Evolutionary conservation across 2,888 invertebrate genomes (phyloP).

Genomic region (Thera britannica): DNA sequence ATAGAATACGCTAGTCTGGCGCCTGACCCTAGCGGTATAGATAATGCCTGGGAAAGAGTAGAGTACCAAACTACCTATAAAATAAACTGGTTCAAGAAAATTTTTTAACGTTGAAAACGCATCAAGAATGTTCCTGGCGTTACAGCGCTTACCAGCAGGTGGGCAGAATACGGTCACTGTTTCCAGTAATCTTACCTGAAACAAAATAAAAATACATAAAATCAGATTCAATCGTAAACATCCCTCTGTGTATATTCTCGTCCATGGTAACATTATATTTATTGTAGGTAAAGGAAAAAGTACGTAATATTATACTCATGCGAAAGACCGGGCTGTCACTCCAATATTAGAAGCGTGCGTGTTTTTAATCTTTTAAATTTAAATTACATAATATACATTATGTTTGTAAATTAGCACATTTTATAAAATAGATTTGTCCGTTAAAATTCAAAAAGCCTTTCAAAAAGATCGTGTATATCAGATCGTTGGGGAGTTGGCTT

Average conservation of each 20-base stretch:
- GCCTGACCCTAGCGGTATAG: not conserved
- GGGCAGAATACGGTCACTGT: not conserved
- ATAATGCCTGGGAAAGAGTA: not conserved
- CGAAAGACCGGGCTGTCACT: too few relatives aligned
- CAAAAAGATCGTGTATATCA: slow-evolving; percentile 6
- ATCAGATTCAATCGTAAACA: not conserved
- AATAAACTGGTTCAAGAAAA: not conserved
- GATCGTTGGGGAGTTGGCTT: slow-evolving; percentile 32
- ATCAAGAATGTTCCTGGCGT: too few relatives aligned
- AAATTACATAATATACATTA: not conserved
- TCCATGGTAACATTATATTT: too few relatives aligned
- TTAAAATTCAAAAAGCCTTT: slow-evolving; percentile 8
- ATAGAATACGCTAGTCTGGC: slow-evolving; percentile 17
- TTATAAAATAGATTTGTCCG: not conserved
- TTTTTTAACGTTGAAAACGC: too few relatives aligned
- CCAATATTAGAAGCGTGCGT: not conserved
- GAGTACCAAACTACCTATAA: too few relatives aligned
- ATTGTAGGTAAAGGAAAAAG: too few relatives aligned
- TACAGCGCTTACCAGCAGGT: too few relatives aligned
- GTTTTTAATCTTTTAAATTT: not conserved
- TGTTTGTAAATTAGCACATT: not conserved
- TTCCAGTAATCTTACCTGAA: slow-evolving; percentile 17
- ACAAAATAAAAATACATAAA: slow-evolving; percentile 10
- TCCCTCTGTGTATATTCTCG: too few relatives aligned
- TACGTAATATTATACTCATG: too few relatives aligned